phyloP scores from a whole-genome alignment of 2,113 vertebrate species.

The Bambusicola thoracicus region DNA sequence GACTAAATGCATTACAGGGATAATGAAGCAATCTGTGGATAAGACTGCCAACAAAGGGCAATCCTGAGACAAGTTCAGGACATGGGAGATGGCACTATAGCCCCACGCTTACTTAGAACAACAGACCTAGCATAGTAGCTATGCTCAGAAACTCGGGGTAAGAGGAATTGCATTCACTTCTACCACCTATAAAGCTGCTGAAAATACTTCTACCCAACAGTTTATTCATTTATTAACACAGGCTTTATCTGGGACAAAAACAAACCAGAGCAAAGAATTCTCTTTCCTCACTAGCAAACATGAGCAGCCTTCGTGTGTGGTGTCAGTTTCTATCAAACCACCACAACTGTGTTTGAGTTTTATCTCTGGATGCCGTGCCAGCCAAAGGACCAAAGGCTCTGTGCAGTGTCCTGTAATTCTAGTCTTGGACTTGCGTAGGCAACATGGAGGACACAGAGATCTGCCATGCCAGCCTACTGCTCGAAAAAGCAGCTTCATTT shows the following conservation, averaged over 20 bases:
- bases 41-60: background rate
- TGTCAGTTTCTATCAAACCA: background rate
- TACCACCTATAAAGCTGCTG: background rate
- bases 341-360: background rate
- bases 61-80: background rate
- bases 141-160: background rate
- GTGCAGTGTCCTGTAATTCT: background rate
- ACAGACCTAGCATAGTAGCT: background rate
- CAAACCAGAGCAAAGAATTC: background rate
- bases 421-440: background rate
- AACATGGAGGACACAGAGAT: background rate
- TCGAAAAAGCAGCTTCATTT: background rate
- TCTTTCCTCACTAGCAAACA: background rate
- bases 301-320: fast-evolving
- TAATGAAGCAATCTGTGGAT: background rate
- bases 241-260: background rate
- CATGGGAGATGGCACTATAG: background rate
- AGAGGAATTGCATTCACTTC: background rate
- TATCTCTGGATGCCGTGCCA: background rate
- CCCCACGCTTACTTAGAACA: background rate
- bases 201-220: background rate
- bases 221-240: background rate
- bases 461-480: background rate
- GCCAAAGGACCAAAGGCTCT: background rate
- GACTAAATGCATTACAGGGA: background rate